phyloP scores from a whole-genome alignment of 2,888 invertebrate genomes.

The Malacosoma neustria region DNA sequence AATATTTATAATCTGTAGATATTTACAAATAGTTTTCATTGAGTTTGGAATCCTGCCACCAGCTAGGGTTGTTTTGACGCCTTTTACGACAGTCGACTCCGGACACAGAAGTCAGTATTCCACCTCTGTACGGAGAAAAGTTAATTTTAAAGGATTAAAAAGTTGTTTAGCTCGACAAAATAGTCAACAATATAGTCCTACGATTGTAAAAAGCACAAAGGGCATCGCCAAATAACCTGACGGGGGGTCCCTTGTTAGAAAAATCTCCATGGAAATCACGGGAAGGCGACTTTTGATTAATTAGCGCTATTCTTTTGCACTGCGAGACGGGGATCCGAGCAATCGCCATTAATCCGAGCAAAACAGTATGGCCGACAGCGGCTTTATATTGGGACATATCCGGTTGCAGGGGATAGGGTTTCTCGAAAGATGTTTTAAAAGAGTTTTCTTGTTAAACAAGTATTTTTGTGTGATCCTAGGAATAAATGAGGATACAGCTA shows the following conservation, averaged over 20 bases:
- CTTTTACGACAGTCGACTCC: too few species aligned
- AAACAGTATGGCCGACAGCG: slow-evolving; percentile 56
- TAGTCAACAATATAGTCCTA: neutral
- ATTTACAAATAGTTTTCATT: too few species aligned
- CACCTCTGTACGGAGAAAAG: too few species aligned
- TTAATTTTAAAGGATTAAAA: too few species aligned
- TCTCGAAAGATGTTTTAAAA: slow-evolving; percentile 2
- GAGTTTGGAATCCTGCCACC: too few species aligned
- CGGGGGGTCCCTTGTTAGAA: slow-evolving; percentile 42
- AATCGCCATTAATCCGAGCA: slow-evolving; percentile 48
- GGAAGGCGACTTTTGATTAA: slow-evolving; percentile 67
- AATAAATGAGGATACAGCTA: too few species aligned
- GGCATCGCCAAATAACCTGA: slow-evolving; percentile 49
- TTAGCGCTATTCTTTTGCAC: slow-evolving; percentile 68
- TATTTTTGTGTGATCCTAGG: too few species aligned
- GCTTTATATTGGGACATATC: slow-evolving; percentile 50
- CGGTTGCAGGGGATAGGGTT: slow-evolving; percentile 35
- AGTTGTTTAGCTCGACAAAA: too few species aligned
- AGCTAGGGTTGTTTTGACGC: too few species aligned
- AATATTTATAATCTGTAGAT: too few species aligned
- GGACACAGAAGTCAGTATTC: too few species aligned
- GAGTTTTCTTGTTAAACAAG: neutral
- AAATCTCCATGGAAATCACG: slow-evolving; percentile 69
- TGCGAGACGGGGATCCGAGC: slow-evolving; percentile 35
- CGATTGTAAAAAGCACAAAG: slow-evolving; percentile 35